Evolutionary conservation across 1,140 invertebrate genomes (phyloP).

Genomic region (Whitmania pigra): DNA sequence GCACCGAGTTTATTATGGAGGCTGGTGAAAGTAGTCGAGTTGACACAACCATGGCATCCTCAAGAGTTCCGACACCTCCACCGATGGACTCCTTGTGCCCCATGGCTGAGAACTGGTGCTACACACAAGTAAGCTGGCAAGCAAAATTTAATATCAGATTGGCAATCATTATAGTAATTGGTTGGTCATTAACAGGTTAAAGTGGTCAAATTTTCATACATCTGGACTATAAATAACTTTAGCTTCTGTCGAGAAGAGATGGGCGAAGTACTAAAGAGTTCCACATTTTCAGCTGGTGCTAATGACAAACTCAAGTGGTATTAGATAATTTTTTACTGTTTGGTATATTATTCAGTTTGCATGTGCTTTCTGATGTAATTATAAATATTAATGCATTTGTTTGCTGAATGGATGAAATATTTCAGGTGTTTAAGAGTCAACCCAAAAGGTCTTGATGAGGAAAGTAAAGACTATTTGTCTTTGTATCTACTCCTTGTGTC

Average conservation of each 20-base stretch:
- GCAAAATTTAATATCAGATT: background rate
- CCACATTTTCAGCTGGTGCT: slow-evolving; percentile 93
- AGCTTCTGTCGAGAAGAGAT: slow-evolving; percentile 90
- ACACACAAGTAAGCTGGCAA: slow-evolving; percentile 38
- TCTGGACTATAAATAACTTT: slow-evolving; percentile 99
- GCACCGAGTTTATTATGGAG: too few relatives aligned
- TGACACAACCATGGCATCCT: slow-evolving; percentile 23
- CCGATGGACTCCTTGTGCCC: slow-evolving; percentile 39
- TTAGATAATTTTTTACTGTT: background rate
- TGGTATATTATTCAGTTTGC: background rate
- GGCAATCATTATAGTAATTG: slow-evolving; percentile 4
- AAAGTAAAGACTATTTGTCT: slow-evolving; percentile 98
- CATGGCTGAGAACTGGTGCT: slow-evolving; percentile 45
- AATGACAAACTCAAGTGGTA: slow-evolving; percentile 99
- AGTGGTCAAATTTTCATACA: slow-evolving; percentile 99
- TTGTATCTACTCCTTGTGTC: slow-evolving; percentile 94
- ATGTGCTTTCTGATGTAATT: background rate
- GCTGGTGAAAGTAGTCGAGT: slow-evolving; percentile 19
- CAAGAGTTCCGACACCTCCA: slow-evolving; percentile 29
- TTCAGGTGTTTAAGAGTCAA: slow-evolving; percentile 89
- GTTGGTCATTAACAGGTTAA: slow-evolving; percentile 63
- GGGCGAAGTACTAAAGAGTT: slow-evolving; percentile 98
- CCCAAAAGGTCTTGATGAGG: slow-evolving; percentile 97
- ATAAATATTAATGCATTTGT: background rate
- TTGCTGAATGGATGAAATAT: background rate